Conservation (phyloP, 35 echinoderm and acorn worm species). For the Diadema setosum region DNA sequence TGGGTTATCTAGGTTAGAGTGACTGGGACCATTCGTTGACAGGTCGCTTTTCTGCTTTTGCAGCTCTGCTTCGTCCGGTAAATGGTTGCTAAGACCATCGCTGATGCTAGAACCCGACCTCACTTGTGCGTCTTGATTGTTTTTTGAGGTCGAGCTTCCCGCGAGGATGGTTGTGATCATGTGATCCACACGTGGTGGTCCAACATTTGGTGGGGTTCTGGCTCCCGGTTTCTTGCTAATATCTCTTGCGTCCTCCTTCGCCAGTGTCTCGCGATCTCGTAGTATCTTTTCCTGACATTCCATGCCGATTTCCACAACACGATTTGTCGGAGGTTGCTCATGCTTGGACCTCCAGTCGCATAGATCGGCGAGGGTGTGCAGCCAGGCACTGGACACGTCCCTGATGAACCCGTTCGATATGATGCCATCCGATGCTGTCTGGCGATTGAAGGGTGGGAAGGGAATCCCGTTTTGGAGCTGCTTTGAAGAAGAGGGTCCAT, state of each 20-base stretch:
- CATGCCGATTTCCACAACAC: background rate
- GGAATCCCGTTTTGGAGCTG: too few species aligned
- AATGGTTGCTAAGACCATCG: too few species aligned
- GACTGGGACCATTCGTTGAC: too few species aligned
- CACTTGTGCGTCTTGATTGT: background rate
- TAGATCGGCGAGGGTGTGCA: conserved; percentile 7
- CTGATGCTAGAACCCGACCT: too few species aligned
- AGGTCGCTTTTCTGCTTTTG: too few species aligned
- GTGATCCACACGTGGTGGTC: background rate
- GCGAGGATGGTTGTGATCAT: background rate
- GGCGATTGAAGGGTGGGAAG: background rate
- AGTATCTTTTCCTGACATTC: too few species aligned
- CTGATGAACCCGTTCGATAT: background rate
- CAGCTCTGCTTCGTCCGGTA: too few species aligned
- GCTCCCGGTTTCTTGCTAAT: background rate
- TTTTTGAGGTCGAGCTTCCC: background rate
- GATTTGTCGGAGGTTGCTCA: background rate
- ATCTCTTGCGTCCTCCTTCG: background rate
- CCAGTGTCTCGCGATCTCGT: background rate
- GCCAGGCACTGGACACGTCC: background rate
- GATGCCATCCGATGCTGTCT: background rate
- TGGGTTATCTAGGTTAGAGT: too few species aligned
- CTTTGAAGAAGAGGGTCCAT: too few species aligned
- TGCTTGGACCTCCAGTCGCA: conserved; percentile 3
- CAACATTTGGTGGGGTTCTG: background rate